These are phyloP conservation scores for Rhyacichthys aspro DNA, from an alignment of 2,797 vertebrate species.

Conservation along the genomic window DNA sequence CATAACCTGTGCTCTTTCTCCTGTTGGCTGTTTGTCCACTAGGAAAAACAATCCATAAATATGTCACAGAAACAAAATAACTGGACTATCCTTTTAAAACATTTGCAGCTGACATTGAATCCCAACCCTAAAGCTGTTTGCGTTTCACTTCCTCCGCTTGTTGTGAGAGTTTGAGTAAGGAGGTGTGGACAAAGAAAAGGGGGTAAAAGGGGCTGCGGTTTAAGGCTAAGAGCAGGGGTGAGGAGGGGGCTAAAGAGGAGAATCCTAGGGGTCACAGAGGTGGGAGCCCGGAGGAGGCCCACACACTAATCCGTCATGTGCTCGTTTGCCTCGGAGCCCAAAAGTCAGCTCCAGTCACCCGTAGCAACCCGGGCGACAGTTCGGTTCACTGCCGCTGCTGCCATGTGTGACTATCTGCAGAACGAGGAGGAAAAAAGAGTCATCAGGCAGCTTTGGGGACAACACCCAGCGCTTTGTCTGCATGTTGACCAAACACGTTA, in stretches of 20 bases:
- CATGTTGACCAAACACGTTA: slow-evolving; percentile 70
- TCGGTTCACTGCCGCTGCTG: slow-evolving; percentile 77
- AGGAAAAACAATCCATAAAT: too few species aligned
- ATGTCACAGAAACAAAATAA: slow-evolving; percentile 9
- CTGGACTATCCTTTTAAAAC: slow-evolving; percentile 4
- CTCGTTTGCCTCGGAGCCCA: slow-evolving; percentile 85
- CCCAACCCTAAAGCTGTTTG: slow-evolving; percentile 45
- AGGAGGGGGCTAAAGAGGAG: slow-evolving; percentile 63
- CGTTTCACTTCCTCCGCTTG: slow-evolving; percentile 48
- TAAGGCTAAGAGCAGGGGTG: slow-evolving; percentile 53
- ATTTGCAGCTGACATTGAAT: slow-evolving; percentile 4
- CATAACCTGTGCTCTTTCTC: too few species aligned
- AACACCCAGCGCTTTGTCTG: slow-evolving; percentile 47
- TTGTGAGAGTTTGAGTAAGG: slow-evolving; percentile 54
- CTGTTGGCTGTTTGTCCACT: too few species aligned
- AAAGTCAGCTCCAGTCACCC: slow-evolving; percentile 83
- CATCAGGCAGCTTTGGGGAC: slow-evolving; percentile 59
- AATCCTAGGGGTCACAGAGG: slow-evolving; percentile 84
- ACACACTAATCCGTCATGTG: slow-evolving; percentile 89
- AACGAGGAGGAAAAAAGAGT: slow-evolving; percentile 63
- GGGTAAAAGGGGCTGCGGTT: slow-evolving; percentile 25
- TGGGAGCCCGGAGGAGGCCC: slow-evolving; percentile 85
- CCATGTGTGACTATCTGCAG: slow-evolving; percentile 52
- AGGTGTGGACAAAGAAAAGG: slow-evolving; percentile 60
- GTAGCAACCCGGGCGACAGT: slow-evolving; percentile 81